phyloP scores from a whole-genome alignment of 2,113 vertebrate genomes.

The Nesogale talazaci region DNA sequence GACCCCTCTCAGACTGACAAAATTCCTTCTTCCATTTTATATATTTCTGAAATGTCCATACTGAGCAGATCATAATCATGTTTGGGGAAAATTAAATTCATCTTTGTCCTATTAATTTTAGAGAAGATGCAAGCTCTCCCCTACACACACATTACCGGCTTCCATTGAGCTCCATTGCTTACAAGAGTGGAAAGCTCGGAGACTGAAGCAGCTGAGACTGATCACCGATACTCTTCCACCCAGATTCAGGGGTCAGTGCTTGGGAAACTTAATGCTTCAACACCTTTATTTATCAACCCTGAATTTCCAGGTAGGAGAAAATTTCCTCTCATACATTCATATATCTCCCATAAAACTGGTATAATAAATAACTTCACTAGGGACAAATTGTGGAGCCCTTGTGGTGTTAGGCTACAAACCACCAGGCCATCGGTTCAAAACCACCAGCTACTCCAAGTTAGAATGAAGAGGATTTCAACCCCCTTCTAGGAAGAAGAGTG shows the following conservation, averaged over 20 bases:
- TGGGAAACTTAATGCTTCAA: background rate
- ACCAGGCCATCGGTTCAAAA: too few species aligned
- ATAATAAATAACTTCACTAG: background rate
- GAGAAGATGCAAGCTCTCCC: background rate
- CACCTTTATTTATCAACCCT: conserved; percentile 16
- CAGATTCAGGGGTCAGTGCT: background rate
- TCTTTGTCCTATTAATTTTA: conserved; percentile 11
- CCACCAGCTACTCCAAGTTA: too few species aligned
- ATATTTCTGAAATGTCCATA: conserved; percentile 24
- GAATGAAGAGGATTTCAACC: too few species aligned
- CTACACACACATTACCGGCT: background rate
- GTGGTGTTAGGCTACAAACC: too few species aligned
- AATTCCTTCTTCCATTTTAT: conserved; percentile 22
- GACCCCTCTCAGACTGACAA: background rate
- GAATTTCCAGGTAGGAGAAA: background rate
- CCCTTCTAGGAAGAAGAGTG: conserved; percentile 12
- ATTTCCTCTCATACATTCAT: background rate
- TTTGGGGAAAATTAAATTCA: conserved; percentile 10
- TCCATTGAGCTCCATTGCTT: background rate
- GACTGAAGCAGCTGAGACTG: background rate
- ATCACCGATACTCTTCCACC: background rate
- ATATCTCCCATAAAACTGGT: background rate
- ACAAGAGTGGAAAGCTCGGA: background rate
- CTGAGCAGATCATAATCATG: background rate
- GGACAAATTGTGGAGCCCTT: background rate